Percentiles rank a stretch among this genome's conserved stretches.
Evolutionary conservation across 2,113 vertebrate species (phyloP).

Genomic region (Heteronetta atricapilla): DNA sequence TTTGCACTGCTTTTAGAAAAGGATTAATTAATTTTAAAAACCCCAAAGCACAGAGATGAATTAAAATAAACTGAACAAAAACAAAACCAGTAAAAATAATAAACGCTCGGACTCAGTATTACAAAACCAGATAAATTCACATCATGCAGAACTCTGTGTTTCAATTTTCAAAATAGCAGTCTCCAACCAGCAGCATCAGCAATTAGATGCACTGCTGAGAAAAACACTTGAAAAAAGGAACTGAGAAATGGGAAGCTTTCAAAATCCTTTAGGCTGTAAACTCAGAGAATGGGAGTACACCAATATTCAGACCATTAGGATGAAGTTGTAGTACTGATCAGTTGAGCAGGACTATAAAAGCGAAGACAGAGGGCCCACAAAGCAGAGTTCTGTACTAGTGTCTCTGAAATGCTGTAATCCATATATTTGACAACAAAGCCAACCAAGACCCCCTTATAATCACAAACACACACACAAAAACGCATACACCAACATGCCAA

Average conservation of each 20-base stretch:
- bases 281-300: not conserved
- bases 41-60: not conserved
- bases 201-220: not conserved
- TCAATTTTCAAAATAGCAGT: not conserved
- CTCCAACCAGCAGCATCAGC: not conserved
- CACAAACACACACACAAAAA: not conserved
- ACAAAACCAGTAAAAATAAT: not conserved
- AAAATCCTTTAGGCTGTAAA: not conserved
- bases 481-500: not conserved
- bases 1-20: not conserved
- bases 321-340: not conserved
- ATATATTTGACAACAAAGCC: not conserved
- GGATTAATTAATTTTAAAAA: not conserved
- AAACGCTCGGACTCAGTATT: not conserved
- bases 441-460: not conserved
- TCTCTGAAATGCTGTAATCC: not conserved
- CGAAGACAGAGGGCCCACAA: not conserved
- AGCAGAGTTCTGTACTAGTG: not conserved
- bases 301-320: not conserved
- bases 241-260: not conserved
- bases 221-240: not conserved
- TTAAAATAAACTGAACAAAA: not conserved
- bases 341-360: not conserved
- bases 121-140: not conserved
- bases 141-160: accelerated